Evolutionary conservation across 2,113 vertebrate genomes (phyloP), one percentile per base, ranked within the genome.

Genomic region (Zonotrichia leucophrys): DNA sequence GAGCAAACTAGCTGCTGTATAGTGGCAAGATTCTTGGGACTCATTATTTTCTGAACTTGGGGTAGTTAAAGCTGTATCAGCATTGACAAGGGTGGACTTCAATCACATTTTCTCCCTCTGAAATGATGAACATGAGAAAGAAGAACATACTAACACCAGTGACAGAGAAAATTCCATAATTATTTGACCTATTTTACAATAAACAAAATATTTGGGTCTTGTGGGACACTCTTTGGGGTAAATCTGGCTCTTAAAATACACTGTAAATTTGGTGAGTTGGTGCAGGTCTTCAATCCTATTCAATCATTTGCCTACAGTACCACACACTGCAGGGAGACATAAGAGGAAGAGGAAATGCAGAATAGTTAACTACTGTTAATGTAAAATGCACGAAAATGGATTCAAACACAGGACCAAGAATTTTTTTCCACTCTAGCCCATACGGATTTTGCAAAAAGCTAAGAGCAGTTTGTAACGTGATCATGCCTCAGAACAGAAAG

Each of bases 321-420:
- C 1, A 0, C 24, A 72, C 0, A 0, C 24, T 58, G 62, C 12
- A 63, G n/a, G 16, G 39, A 82, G n/a, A 47, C 7, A 3, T 3
- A 46, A 62, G 49, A 81, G 58, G 72, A 85, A 81, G 68, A 72
- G 28, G 25, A 92, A 89, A 92, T 50, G 37, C 47, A 84, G 64
- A 44, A 58, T 44, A 78, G 15, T 64, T 64, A 77, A 55, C 20
- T 49, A 41, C 16, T 49, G 16, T 42, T 87, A 80, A 72, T 11
- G 28, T 31, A 68, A 80, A 89, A 77, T 2, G 22, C 3, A 5
- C 42, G 15, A 87, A 83, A 84, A n/a, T 33, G 33, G 24, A 75
- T 83, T 75, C n/a, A 83, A 96, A 76, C 27, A 15, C 19, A 47
- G 21, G 41, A n/a, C 24, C 11, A 83, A 73, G 79, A 78, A 39